phyloP scores from a whole-genome alignment of 2,113 vertebrate genomes.

The Leuciscus idus region DNA sequence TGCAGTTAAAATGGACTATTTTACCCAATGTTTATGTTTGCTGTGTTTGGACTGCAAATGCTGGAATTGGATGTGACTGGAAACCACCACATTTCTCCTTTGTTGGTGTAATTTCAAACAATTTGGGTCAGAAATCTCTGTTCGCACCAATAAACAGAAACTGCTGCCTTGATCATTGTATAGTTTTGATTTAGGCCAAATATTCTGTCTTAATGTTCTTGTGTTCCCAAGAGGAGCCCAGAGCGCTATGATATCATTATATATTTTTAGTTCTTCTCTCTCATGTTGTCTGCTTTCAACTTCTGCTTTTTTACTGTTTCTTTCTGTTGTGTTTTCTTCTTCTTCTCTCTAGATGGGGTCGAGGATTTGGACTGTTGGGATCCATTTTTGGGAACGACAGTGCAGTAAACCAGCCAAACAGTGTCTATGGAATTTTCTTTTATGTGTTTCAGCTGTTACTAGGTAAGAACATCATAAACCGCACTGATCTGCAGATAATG shows the following conservation, averaged over 20 bases:
- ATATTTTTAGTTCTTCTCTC: neutral
- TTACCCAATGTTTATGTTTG: neutral
- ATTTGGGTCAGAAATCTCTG: conserved; percentile 5
- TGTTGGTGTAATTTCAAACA: neutral
- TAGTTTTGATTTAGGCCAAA: conserved; percentile 36
- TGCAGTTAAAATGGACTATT: neutral
- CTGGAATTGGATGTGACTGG: neutral
- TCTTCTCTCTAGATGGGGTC: conserved; percentile 89
- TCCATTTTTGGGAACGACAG: conserved; percentile 98
- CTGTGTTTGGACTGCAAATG: neutral
- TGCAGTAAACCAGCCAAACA: conserved; percentile 99
- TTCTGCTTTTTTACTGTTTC: neutral
- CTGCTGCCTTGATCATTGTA: neutral
- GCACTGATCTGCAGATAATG: neutral
- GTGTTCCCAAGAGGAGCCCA: neutral
- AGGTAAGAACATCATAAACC: conserved; percentile 81
- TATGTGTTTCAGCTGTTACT: conserved; percentile 98
- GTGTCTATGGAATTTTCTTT: conserved; percentile 96
- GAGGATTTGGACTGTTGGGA: conserved; percentile 96
- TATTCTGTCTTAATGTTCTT: conserved; percentile 1
- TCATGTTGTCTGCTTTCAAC: neutral
- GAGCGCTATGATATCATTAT: neutral
- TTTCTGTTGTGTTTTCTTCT: conserved; percentile 31
- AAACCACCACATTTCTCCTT: neutral
- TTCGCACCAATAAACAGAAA: conserved; percentile 4